Evolutionary conservation across 2,888 invertebrate species (phyloP).

Genomic region (Portevinia maculata): DNA sequence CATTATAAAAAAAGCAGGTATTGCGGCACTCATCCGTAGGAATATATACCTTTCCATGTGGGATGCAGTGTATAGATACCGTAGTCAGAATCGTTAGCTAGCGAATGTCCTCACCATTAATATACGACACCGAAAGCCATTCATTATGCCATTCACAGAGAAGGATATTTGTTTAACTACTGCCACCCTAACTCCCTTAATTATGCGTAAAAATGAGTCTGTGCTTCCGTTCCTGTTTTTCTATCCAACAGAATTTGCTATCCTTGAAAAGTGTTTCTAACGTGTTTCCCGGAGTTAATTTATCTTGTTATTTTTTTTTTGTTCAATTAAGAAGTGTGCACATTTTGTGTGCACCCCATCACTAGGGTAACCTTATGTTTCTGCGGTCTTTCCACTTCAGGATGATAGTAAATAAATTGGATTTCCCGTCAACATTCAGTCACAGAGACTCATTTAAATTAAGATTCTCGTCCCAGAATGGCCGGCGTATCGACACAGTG

Average conservation of each 20-base stretch:
- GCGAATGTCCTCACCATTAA: constrained; percentile 71
- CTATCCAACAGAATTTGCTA: constrained; percentile 9
- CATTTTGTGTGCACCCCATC: too few relatives aligned
- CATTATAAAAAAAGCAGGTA: constrained; percentile 2
- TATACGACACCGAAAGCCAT: constrained; percentile 71
- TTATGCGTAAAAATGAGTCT: constrained; percentile 51
- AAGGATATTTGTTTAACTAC: constrained; percentile 53
- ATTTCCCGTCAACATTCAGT: constrained; percentile 38
- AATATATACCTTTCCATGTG: constrained; percentile 23
- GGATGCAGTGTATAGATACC: constrained; percentile 14
- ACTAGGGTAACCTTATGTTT: too few relatives aligned
- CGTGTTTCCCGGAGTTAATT: constrained; percentile 30
- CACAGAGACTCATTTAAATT: constrained; percentile 28
- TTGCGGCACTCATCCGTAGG: not conserved
- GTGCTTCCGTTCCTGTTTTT: constrained; percentile 1
- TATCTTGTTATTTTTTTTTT: constrained; percentile 10
- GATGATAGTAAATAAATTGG: constrained; percentile 32
- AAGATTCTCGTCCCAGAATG: constrained; percentile 7
- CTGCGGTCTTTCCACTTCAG: constrained; percentile 7
- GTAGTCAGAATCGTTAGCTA: constrained; percentile 59
- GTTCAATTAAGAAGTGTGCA: too few relatives aligned
- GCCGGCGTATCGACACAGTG: not conserved
- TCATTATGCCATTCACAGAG: constrained; percentile 68
- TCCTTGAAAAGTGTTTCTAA: constrained; percentile 46
- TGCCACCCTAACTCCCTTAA: constrained; percentile 11